phyloP scores from a whole-genome alignment of 2,113 vertebrate species.

The Neogobius melanostomus region DNA sequence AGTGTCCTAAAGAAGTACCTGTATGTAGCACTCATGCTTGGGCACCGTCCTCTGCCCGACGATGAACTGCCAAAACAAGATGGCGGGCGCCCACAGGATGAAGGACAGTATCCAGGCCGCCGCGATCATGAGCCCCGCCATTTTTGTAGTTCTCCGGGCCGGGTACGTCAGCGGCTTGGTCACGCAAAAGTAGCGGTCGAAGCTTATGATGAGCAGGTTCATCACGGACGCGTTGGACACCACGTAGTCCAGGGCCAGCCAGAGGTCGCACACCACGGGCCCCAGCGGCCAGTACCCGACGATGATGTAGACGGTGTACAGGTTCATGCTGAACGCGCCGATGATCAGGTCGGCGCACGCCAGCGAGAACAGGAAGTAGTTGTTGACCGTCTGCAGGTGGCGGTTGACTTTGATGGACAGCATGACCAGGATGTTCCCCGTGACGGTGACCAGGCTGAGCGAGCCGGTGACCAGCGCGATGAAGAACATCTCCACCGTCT shows the following conservation, averaged over 20 bases:
- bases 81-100: slow-evolving; percentile 95
- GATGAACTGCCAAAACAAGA: slow-evolving; percentile 99
- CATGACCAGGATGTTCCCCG: slow-evolving; percentile 98
- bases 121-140: slow-evolving; percentile 96
- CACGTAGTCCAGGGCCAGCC: slow-evolving; percentile 96
- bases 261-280: slow-evolving; percentile 93
- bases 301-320: slow-evolving; percentile 95
- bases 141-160: slow-evolving; percentile 92
- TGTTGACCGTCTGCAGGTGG: slow-evolving; percentile 97
- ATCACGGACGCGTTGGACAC: slow-evolving; percentile 97
- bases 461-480: slow-evolving; percentile 94
- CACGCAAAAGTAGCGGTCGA: slow-evolving; percentile 97
- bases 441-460: slow-evolving; percentile 93
- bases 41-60: slow-evolving; percentile 92
- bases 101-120: slow-evolving; percentile 98
- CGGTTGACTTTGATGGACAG: slow-evolving; percentile 98
- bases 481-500: slow-evolving; percentile 94
- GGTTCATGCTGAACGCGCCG: slow-evolving; percentile 96
- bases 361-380: slow-evolving; percentile 97
- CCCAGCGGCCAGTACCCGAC: slow-evolving; percentile 97
- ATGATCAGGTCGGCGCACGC: slow-evolving; percentile 97
- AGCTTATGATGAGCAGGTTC: slow-evolving; percentile 98
- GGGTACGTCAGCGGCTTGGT: slow-evolving; percentile 96
- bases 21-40: slow-evolving; percentile 89
- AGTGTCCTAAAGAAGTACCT: too few species aligned